Evolutionary conservation across 2,797 vertebrate species (phyloP), one percentile per base, ranked within the genome.

Genomic region (Myoxocephalus aenaeus): DNA sequence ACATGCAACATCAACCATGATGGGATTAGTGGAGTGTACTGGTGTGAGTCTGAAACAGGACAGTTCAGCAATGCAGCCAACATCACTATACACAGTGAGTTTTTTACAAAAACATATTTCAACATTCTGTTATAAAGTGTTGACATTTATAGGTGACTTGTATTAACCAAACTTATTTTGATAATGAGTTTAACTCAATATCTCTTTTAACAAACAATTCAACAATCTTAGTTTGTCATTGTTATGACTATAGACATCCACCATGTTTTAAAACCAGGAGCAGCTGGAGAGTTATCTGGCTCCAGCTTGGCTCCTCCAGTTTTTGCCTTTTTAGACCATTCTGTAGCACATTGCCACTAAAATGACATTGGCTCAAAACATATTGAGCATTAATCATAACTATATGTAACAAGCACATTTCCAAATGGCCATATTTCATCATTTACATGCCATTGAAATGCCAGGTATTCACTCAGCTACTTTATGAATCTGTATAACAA

Each of bases 1-100:
- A 66, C 42, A 25, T 87, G 84, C 53, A 51, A 0, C 27, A 65
- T 76, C 0, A 0, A 3, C 1, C 1, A 2, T 7, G 0, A 0
- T 22, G 14, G 5, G 1, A 0, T 0, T 0, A 20, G 46, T 78
- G 77, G 65, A 51, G 82, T 87, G 38, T 89, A 73, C 77, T 92
- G 86, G 87, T 92, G 91, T 77, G 83, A 89, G 77, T 88, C 81
- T 80, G 75, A 25, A 78, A 80, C 80, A 68, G 85, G 80, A 73
- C 32, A 75, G 48, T 74, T 70, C 70, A 86, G 79, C 25, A 76
- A 69, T 10, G 63, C 83, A 53, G 74, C 83, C 73, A 89, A 84
- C 87, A 75, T 90, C 70, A 79, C 81, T 20, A 15, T 12, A 4
- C 14, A 56, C 0, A 0, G 78, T 84, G 17, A 12, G 65, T 18